A percentile compares a stretch with the other conserved stretches of the same genome.
Conservation (phyloP, 2,113 vertebrate genomes). For the Seriola dumerili region DNA sequence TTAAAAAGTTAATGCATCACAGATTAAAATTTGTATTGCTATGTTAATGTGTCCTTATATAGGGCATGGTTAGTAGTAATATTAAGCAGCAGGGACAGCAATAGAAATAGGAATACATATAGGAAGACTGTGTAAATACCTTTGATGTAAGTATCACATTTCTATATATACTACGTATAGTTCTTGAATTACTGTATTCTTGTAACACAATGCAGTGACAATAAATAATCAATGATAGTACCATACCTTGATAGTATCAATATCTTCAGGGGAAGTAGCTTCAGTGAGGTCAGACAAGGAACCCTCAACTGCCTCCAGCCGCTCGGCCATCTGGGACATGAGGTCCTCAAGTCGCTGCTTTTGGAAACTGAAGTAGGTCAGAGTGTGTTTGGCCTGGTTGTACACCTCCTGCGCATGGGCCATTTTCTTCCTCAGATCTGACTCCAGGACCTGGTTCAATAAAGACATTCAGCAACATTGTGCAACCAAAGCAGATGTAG, state of each 20-base stretch:
- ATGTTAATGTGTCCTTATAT: background rate
- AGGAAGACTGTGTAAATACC: background rate
- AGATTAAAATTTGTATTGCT: background rate
- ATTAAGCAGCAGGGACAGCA: background rate
- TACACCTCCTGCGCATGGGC: constrained; percentile 89
- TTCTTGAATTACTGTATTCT: background rate
- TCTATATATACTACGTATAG: background rate
- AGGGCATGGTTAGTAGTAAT: background rate
- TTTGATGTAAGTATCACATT: too few species aligned
- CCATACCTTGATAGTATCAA: constrained; percentile 90
- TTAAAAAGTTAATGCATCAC: background rate
- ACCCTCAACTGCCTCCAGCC: constrained; percentile 87
- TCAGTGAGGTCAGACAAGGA: constrained; percentile 82
- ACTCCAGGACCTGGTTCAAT: constrained; percentile 89
- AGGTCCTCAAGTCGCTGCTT: constrained; percentile 89
- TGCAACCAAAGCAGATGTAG: background rate
- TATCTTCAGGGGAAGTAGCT: constrained; percentile 84
- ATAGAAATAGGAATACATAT: background rate
- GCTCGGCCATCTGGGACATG: constrained; percentile 85
- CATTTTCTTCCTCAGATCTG: constrained; percentile 92
- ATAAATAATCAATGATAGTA: background rate
- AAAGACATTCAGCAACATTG: constrained; percentile 3
- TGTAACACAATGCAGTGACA: background rate
- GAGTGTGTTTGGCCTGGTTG: constrained; percentile 87
- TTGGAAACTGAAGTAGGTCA: constrained; percentile 90